Conservation (phyloP, 2,113 vertebrate species). For the Calypte anna region DNA sequence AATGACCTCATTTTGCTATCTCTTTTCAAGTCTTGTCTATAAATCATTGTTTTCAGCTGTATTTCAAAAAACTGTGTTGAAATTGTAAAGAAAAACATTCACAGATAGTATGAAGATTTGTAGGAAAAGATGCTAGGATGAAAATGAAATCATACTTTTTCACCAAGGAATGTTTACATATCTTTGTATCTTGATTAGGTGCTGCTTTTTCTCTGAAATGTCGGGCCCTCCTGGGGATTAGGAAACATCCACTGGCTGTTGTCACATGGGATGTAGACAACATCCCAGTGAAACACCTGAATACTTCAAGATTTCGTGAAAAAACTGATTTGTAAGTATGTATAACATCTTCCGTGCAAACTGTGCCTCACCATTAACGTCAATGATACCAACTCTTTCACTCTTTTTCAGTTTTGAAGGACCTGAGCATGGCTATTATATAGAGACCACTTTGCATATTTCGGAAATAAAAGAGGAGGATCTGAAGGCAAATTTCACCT, state of each 20-base stretch:
- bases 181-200: slow-evolving; percentile 47
- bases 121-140: not conserved
- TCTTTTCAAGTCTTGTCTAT: not conserved
- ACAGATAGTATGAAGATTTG: not conserved
- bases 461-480: slow-evolving; percentile 57
- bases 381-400: not conserved
- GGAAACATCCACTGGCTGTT: not conserved
- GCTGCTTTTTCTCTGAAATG: slow-evolving; percentile 50
- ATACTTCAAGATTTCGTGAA: slow-evolving; percentile 18
- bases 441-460: slow-evolving; percentile 45
- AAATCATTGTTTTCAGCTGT: not conserved
- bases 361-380: not conserved
- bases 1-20: not conserved
- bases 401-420: slow-evolving; percentile 41
- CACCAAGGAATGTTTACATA: not conserved
- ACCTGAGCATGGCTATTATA: not conserved
- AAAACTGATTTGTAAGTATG: slow-evolving; percentile 23
- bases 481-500: slow-evolving; percentile 50
- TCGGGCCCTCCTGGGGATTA: slow-evolving; percentile 64
- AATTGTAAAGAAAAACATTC: not conserved
- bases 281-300: not conserved
- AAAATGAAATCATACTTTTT: not conserved
- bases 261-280: slow-evolving; percentile 59
- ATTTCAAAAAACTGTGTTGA: not conserved
- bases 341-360: not conserved